These are phyloP conservation scores for Polymixis lichenea DNA, from an alignment of 2,888 invertebrate genomes.

Conservation along the genomic window DNA sequence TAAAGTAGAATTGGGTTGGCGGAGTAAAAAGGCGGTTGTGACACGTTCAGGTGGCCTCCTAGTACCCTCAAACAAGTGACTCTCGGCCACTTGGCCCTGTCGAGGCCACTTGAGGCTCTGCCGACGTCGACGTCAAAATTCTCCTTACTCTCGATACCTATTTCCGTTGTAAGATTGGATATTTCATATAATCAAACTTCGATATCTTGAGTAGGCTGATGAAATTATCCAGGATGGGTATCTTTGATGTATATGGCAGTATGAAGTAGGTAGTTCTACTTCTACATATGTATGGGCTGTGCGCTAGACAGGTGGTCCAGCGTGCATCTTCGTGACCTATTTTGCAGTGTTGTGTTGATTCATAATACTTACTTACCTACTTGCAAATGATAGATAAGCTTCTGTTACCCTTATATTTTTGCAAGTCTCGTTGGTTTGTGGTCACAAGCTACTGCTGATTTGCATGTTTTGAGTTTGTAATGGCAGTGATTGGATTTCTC, in stretches of 20 bases:
- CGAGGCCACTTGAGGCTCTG: slow-evolving; percentile 75
- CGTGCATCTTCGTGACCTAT: slow-evolving; percentile 20
- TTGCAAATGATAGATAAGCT: slow-evolving; percentile 13
- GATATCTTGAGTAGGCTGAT: slow-evolving; percentile 37
- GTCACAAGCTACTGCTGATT: not conserved
- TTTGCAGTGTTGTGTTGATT: slow-evolving; percentile 23
- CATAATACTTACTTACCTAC: slow-evolving; percentile 2
- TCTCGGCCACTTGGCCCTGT: slow-evolving; percentile 71
- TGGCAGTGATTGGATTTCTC: not conserved
- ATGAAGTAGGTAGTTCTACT: not conserved
- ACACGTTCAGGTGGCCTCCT: slow-evolving; percentile 79
- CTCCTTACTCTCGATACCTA: slow-evolving; percentile 71
- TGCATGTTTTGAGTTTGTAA: not conserved
- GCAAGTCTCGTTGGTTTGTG: not conserved
- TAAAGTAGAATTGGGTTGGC: slow-evolving; percentile 74
- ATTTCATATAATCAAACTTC: slow-evolving; percentile 52
- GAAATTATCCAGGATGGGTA: slow-evolving; percentile 30
- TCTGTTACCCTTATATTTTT: not conserved
- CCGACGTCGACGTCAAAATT: slow-evolving; percentile 77
- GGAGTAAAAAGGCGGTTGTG: slow-evolving; percentile 73
- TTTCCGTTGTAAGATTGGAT: slow-evolving; percentile 63
- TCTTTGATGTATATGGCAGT: not conserved
- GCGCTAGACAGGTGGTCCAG: slow-evolving; percentile 2
- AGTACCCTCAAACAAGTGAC: slow-evolving; percentile 68
- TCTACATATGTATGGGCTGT: not conserved